Percentiles rank a stretch among this genome's conserved stretches.
Evolutionary conservation across 1,140 invertebrate genomes (phyloP).

Genomic region (Antheraea mylitta): DNA sequence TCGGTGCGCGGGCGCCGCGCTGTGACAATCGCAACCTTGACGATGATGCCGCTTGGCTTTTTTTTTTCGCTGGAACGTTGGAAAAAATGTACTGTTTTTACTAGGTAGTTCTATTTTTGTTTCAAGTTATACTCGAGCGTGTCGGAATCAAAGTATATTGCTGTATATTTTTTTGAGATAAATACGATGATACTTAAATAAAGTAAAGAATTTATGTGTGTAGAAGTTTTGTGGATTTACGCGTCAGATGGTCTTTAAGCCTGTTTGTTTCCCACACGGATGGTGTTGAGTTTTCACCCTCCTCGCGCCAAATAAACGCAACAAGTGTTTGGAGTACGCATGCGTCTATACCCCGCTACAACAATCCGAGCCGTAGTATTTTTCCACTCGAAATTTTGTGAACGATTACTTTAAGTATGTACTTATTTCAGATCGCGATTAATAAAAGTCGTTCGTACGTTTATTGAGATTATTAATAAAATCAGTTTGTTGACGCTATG

Average conservation of each 20-base stretch:
- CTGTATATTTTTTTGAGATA: neutral
- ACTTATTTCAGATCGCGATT: neutral
- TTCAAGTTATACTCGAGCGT: slow-evolving; percentile 7
- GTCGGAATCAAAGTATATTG: slow-evolving; percentile 2
- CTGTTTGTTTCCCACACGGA: slow-evolving; percentile 29
- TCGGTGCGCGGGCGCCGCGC: slow-evolving; percentile 33
- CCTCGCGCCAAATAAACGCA: slow-evolving; percentile 46
- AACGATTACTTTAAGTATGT: neutral
- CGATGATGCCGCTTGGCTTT: slow-evolving; percentile 19
- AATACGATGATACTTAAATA: slow-evolving; percentile 9
- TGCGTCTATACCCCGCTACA: slow-evolving; percentile 36
- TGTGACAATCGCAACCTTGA: slow-evolving; percentile 48
- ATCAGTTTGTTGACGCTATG: neutral
- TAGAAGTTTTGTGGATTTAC: slow-evolving; percentile 12
- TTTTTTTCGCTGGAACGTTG: slow-evolving; percentile 16
- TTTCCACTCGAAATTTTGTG: slow-evolving; percentile 54
- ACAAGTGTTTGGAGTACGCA: slow-evolving; percentile 59
- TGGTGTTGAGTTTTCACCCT: slow-evolving; percentile 5
- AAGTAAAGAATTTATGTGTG: slow-evolving; percentile 15
- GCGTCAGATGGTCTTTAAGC: slow-evolving; percentile 25
- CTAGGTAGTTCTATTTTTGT: slow-evolving; percentile 6
- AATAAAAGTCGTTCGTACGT: neutral
- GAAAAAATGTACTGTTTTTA: slow-evolving; percentile 9
- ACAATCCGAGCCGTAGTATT: slow-evolving; percentile 45
- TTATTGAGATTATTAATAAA: neutral